Evolutionary conservation across 2,797 vertebrate species (phyloP).

Genomic region (Psittacula echo): DNA sequence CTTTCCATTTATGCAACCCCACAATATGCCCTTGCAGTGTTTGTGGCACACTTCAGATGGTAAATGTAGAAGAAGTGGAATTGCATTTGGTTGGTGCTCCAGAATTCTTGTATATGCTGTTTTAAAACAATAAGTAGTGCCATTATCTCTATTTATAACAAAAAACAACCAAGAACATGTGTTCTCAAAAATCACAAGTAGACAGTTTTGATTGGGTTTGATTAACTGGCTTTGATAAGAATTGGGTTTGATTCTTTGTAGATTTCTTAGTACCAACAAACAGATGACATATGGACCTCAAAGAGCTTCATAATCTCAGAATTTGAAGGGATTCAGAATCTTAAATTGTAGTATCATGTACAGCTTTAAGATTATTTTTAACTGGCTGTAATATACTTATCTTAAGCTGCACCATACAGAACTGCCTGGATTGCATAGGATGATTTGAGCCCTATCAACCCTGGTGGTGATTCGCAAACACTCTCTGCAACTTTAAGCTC

Average conservation of each 20-base stretch:
- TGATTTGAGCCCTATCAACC: neutral
- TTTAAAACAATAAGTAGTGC: neutral
- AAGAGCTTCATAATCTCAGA: neutral
- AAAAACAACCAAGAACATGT: neutral
- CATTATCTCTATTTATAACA: neutral
- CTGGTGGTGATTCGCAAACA: neutral
- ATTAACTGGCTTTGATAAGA: neutral
- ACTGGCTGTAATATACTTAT: neutral
- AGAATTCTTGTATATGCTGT: neutral
- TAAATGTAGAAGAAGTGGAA: neutral
- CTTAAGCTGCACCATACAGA: neutral
- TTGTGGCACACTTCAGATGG: neutral
- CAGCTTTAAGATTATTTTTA: constrained; percentile 4
- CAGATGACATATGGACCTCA: neutral
- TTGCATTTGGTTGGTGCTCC: neutral
- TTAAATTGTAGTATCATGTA: neutral
- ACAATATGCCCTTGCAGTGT: neutral
- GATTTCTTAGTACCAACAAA: neutral
- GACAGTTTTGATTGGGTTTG: neutral
- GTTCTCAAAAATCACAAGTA: neutral
- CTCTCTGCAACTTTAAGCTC: neutral
- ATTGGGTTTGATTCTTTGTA: neutral
- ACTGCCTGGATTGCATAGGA: neutral
- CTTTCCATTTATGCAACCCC: neutral
- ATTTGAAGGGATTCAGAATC: neutral